Evolutionary conservation across 2,888 invertebrate species (phyloP), one percentile per base, ranked within the genome.

Genomic region (Drosophila fulvimacula): DNA sequence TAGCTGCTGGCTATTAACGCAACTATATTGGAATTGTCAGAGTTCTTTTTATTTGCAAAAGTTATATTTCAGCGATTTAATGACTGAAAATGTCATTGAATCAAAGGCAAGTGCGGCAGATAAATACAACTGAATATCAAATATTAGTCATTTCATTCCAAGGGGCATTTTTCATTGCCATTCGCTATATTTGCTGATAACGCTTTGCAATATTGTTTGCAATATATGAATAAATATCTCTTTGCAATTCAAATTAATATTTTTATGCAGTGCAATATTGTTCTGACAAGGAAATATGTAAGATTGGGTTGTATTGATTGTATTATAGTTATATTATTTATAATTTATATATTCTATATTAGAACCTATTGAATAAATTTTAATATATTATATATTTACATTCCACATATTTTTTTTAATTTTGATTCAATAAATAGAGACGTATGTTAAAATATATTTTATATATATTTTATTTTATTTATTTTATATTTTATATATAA

Each of bases 181-280:
- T 21, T n/a, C 36, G 39, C 60, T 79, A 66, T 61, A 67, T 57
- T 57, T 72, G 52, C 74, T 57, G 84, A 82, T 87, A 87, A 79
- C 52, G 59, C 53, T 79, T 64, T 72, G 61, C 53, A 69, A 73
- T 76, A 58, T 66, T 60, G 51, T 67, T 59, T 65, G 60, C 66
- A 64, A 75, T 76, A 72, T 70, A 64, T 55, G 63, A 72, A 46
- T 75, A 63, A 65, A 65, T 42, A 79, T 75, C 76, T 82, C 70
- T 75, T 67, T 77, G 55, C 63, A 51, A 86, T 82, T 74, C 72
- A 76, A 82, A 84, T 82, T 80, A 80, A 82, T 79, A 80, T 79
- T 81, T 75, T 76, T 69, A 72, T 65, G 44, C 6, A 13, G 24
- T 5, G 11, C 19, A 5, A 9, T 32, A 32, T 11, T 32, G 32